These are phyloP conservation scores for Thera britannica DNA, from an alignment of 2,888 invertebrate genomes.

Conservation along the genomic window DNA sequence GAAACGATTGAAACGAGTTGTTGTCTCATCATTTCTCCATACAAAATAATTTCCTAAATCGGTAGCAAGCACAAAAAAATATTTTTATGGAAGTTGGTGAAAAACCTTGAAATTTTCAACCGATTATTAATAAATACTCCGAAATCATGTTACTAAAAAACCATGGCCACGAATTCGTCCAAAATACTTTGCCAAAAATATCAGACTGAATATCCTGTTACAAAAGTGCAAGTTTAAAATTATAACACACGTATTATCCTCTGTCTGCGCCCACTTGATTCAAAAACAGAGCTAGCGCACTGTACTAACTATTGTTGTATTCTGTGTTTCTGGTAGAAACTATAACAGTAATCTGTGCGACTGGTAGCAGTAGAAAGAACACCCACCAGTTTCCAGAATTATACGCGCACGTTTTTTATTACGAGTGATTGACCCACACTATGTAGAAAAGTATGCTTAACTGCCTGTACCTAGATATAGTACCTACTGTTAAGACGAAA, in stretches of 20 bases:
- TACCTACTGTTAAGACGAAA: too few relatives aligned
- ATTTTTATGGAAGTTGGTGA: too few relatives aligned
- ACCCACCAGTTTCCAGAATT: slow-evolving; percentile 25
- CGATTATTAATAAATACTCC: too few relatives aligned
- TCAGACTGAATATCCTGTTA: slow-evolving; percentile 31
- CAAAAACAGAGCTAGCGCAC: slow-evolving; percentile 4
- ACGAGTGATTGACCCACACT: background rate
- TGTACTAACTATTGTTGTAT: slow-evolving; percentile 1
- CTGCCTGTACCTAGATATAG: too few relatives aligned
- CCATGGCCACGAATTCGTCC: slow-evolving; percentile 1
- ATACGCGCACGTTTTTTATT: slow-evolving; percentile 7
- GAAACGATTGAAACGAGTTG: too few relatives aligned
- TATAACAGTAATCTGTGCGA: slow-evolving; percentile 1
- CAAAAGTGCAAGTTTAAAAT: slow-evolving; percentile 36
- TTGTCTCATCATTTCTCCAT: too few relatives aligned
- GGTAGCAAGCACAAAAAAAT: too few relatives aligned
- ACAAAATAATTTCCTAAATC: too few relatives aligned
- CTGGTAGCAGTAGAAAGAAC: background rate
- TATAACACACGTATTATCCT: slow-evolving; percentile 32
- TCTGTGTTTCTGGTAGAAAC: slow-evolving; percentile 5
- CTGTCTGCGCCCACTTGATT: slow-evolving; percentile 28
- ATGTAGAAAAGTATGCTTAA: too few relatives aligned
- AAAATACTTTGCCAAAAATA: slow-evolving; percentile 25
- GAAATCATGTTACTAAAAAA: background rate
- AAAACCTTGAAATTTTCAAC: too few relatives aligned